Percentiles rank a stretch among this genome's conserved stretches.
phyloP scores from a whole-genome alignment of 2,888 invertebrate species.

The Mythimna vitellina region DNA sequence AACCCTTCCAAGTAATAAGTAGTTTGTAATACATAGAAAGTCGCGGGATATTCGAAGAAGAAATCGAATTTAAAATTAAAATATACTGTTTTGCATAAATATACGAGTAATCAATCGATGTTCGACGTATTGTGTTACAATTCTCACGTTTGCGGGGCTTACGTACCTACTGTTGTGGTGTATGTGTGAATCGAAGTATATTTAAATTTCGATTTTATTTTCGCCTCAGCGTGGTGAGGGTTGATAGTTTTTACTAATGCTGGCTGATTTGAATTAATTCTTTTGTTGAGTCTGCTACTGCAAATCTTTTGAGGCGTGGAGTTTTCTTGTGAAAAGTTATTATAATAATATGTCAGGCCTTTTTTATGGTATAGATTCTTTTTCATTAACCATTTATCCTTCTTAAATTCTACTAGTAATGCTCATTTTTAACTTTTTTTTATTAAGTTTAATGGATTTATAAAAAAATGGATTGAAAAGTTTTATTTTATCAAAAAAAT shows the following conservation, averaged over 20 bases:
- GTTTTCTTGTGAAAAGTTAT: conserved; percentile 12
- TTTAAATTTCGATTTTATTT: conserved; percentile 50
- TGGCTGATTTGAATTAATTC: conserved; percentile 43
- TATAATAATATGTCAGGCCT: background rate
- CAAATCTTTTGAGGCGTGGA: conserved; percentile 6
- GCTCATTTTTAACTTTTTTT: too few relatives aligned
- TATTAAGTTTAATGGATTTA: too few relatives aligned
- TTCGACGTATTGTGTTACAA: conserved; percentile 60
- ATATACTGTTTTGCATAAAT: conserved; percentile 74
- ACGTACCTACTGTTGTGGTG: conserved; percentile 47
- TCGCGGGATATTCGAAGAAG: conserved; percentile 49
- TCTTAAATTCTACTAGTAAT: background rate
- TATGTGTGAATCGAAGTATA: conserved; percentile 67
- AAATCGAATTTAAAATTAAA: conserved; percentile 72
- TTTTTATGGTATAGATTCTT: background rate
- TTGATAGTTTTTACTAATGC: conserved; percentile 13
- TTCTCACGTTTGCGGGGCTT: conserved; percentile 77
- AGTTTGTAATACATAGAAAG: conserved; percentile 41
- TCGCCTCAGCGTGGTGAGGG: conserved; percentile 10
- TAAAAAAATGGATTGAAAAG: too few relatives aligned
- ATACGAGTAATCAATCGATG: conserved; percentile 77
- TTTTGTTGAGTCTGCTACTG: conserved; percentile 45
- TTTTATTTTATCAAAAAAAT: too few relatives aligned
- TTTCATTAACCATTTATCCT: background rate
- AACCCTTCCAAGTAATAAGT: conserved; percentile 36